Conservation (phyloP, 2,797 vertebrate species). For the Trematomus bernacchii region DNA sequence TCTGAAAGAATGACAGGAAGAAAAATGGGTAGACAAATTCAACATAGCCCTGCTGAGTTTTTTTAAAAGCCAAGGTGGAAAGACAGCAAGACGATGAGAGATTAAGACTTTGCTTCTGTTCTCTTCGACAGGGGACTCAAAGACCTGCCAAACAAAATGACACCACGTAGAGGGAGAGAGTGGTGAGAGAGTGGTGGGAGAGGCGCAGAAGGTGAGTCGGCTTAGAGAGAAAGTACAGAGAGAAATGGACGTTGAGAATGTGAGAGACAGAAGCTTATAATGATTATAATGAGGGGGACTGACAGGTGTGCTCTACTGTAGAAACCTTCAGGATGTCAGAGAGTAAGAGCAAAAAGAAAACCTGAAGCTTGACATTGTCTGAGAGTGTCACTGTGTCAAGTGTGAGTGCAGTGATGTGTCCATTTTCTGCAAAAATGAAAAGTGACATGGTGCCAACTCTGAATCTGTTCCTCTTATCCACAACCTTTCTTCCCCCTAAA, state of each 20-base stretch:
- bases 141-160: constrained; percentile 73
- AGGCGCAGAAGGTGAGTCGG: constrained; percentile 43
- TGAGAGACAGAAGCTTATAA: constrained; percentile 21
- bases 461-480: background rate
- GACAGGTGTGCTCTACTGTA: constrained; percentile 42
- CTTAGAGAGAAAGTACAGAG: constrained; percentile 21
- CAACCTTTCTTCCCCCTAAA: background rate
- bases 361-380: constrained; percentile 31
- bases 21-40: constrained; percentile 57
- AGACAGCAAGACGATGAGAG: constrained; percentile 47
- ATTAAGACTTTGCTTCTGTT: constrained; percentile 52
- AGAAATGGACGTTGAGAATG: constrained; percentile 12
- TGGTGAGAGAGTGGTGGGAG: constrained; percentile 1
- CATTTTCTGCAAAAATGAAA: constrained; percentile 44
- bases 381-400: constrained; percentile 46
- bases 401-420: constrained; percentile 36
- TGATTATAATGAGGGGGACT: constrained; percentile 49
- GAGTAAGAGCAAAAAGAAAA: constrained; percentile 46
- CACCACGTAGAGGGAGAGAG: constrained; percentile 30
- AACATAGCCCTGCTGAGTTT: constrained; percentile 42
- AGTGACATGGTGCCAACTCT: constrained; percentile 23
- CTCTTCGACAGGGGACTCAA: constrained; percentile 59
- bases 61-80: constrained; percentile 43
- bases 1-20: constrained; percentile 47
- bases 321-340: constrained; percentile 46